Evolutionary conservation across 2,888 invertebrate genomes (phyloP), one percentile per base, ranked within the genome.

Genomic region (Melipona beecheii): DNA sequence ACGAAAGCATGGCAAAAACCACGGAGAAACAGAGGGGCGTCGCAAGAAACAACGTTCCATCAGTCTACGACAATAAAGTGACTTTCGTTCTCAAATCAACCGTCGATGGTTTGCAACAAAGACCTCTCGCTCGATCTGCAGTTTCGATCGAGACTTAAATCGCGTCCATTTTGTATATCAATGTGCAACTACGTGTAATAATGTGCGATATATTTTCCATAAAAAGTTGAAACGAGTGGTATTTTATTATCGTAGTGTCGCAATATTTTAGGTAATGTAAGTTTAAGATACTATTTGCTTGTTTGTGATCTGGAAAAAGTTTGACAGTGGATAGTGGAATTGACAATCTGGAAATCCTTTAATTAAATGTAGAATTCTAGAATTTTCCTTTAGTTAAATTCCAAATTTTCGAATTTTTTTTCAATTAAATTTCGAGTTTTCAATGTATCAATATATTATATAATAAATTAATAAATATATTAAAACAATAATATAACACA

Each of bases 41-140:
- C 0, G 50, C 27, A 81, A 58, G 52, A 79, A 73, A 65, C 31
- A 50, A 75, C n/a, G 56, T 80, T 58, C 64, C 15, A 24, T 36
- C 24, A 24, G n/a, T 58, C 17, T 60, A 15, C 17, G 62, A 13
- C 27, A 21, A 19, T 4, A 64, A n/a, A 13, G 21, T 24, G 15
- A 2, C 62, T 76, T 69, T 70, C 71, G 27, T 78, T 24, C 56
- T 58, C 24, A 27, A 50, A 50, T 60, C 78, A 4, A 58, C 43
- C 4, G 24, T 75, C 66, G 56, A 79, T 49, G 49, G 58, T 69
- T 31, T n/a, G 27, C 52, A 27, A 58, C 27, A 60, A 60, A 24
- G 60, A 17, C 24, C 3, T 6, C 6, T 24, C 11, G 43, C 11
- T 2, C 50, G 68, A 62, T 0, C 27, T 21, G 49, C 17, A 3